Conservation (phyloP, 1,140 invertebrate species). For the Whitmania pigra region DNA sequence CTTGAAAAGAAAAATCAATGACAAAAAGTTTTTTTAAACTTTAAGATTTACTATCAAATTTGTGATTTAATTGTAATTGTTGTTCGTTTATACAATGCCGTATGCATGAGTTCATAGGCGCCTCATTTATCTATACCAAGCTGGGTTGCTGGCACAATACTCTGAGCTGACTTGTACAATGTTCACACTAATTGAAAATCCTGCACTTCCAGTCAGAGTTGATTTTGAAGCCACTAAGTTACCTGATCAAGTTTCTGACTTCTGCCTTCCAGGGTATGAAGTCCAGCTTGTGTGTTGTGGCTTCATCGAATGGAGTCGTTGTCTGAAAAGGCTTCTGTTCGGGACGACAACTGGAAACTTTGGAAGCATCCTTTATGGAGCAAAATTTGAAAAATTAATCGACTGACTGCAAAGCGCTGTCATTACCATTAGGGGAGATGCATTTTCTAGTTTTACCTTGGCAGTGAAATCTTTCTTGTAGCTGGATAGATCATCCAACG, state of each 20-base stretch:
- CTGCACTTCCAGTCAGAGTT: background rate
- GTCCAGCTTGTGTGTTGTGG: constrained; percentile 30
- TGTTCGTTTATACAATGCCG: too few relatives aligned
- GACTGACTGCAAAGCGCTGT: background rate
- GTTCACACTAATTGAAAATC: too few relatives aligned
- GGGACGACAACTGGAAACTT: constrained; percentile 24
- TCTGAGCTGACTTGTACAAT: too few relatives aligned
- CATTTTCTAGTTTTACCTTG: constrained; percentile 26
- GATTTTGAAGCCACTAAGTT: background rate
- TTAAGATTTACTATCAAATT: too few relatives aligned
- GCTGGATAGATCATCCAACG: constrained; percentile 39
- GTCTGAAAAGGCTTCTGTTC: constrained; percentile 24
- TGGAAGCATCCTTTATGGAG: constrained; percentile 21
- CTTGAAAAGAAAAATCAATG: too few relatives aligned
- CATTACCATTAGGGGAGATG: background rate
- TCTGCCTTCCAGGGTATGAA: constrained; percentile 29
- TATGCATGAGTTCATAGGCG: too few relatives aligned
- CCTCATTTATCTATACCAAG: too few relatives aligned
- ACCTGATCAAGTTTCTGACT: background rate
- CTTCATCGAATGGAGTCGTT: constrained; percentile 27
- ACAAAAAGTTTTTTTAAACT: too few relatives aligned
- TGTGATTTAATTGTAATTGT: too few relatives aligned
- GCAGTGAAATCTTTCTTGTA: constrained; percentile 38
- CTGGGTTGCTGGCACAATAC: too few relatives aligned
- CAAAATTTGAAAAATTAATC: background rate